Conservation (phyloP, 2,888 invertebrate species). For the Coremacera marginata region DNA sequence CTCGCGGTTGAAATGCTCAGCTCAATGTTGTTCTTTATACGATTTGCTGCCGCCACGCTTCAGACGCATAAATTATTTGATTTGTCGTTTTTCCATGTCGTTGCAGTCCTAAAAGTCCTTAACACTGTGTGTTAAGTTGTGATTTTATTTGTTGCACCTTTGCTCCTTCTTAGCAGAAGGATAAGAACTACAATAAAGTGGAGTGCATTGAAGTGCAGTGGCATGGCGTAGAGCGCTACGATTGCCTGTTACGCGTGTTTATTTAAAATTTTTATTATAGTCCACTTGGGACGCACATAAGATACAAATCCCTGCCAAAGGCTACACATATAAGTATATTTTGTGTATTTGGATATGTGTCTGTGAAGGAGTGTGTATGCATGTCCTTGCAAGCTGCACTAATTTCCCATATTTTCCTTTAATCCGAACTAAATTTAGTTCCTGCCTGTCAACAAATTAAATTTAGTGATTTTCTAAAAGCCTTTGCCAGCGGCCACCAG, state of each 20-base stretch:
- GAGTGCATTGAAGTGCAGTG: background rate
- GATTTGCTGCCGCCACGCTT: background rate
- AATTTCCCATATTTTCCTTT: conserved; percentile 45
- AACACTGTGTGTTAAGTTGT: conserved; percentile 18
- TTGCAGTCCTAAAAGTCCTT: conserved; percentile 40
- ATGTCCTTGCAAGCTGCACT: conserved; percentile 51
- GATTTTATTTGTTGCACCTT: conserved; percentile 56
- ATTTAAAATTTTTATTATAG: conserved; percentile 57
- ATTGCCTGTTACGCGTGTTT: conserved; percentile 48
- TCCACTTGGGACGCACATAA: conserved; percentile 59
- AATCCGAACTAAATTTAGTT: conserved; percentile 62
- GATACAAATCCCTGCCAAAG: background rate
- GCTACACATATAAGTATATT: background rate
- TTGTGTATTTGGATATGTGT: background rate
- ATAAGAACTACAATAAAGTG: background rate
- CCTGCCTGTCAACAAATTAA: conserved; percentile 64
- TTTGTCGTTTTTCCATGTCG: conserved; percentile 16
- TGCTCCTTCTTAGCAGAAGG: conserved; percentile 55
- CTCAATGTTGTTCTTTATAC: conserved; percentile 33
- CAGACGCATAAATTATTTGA: conserved; percentile 33
- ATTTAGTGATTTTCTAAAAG: conserved; percentile 52
- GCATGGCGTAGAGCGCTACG: conserved; percentile 22
- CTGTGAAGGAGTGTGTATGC: background rate
- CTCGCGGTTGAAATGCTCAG: conserved; percentile 38
- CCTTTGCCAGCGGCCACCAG: background rate